Evolutionary conservation across 2,797 vertebrate species (phyloP).

Genomic region (Eremophila alpestris): DNA sequence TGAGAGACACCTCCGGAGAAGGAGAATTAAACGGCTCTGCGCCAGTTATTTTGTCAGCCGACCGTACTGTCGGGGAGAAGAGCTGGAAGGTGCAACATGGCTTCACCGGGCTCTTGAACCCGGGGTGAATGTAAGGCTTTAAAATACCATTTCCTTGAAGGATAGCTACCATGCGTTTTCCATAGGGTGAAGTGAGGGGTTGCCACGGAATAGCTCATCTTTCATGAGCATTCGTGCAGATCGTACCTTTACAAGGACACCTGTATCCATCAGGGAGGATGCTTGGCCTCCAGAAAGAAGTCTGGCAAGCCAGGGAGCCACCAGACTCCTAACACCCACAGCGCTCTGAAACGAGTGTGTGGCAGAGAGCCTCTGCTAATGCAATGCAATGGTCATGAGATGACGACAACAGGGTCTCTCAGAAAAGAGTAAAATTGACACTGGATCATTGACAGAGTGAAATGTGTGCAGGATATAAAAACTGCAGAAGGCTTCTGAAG

Average conservation of each 20-base stretch:
- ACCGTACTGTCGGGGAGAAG: not conserved
- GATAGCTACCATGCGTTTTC: not conserved
- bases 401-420: not conserved
- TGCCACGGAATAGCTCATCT: not conserved
- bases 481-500: not conserved
- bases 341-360: accelerated
- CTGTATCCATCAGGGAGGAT: accelerated
- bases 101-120: not conserved
- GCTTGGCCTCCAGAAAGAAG: not conserved
- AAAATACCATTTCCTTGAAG: not conserved
- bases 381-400: not conserved
- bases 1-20: not conserved
- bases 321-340: too few relatives aligned
- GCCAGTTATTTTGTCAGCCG: not conserved
- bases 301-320: not conserved
- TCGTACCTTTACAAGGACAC: accelerated
- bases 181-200: not conserved
- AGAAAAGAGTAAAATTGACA: not conserved
- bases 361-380: not conserved
- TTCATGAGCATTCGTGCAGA: accelerated
- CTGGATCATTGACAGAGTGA: not conserved
- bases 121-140: not conserved
- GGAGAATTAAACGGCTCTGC: not conserved
- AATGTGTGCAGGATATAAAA: not conserved
- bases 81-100: not conserved